Base-by-base conservation (phyloP, 2,888 invertebrate genomes). In the Phortica magna region DNA sequence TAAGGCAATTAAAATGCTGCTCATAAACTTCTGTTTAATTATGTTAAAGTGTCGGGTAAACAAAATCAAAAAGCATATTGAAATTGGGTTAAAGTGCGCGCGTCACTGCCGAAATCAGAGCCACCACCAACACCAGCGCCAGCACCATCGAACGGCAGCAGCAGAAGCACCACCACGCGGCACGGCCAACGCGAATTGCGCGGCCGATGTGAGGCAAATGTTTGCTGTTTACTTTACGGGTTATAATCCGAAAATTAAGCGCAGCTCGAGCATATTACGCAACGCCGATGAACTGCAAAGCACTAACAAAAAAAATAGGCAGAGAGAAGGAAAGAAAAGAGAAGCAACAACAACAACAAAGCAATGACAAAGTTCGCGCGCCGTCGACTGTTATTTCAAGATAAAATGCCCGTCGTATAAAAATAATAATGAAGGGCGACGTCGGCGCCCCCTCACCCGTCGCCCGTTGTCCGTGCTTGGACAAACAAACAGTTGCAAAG, bases 31-130 rank as follows among this genome's bases (percentile, higher is more conserved):
- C 79, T 85, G 84, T 89, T 89, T 90, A 88, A 89, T 90, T 89
- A 84, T 89, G 88, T 89, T 90, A 89, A 90, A 90, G 89, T 89
- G 90, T 83, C 88, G 83, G 79, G 83, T 88, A 91, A 91, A 91
- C 90, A 91, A 91, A 22, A 90, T 89, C 89, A 90, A 88, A 90
- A 87, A 88, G 88, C 88, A 87, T 85, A 89, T 88, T 88, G 88
- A 84, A 89, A 87, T 83, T 89, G 89, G 88, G 89, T 88, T 89
- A 89, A 88, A 83, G 85, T 43, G 59, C 68, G 57, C 70, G 53
- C 14, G 42, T 3, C 61, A 42, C 2, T 17, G 19, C 59, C 39
- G n/a, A 41, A n/a, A 43, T 48, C 55, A 53, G 53, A 19, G 19
- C 9, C 65, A 14, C 65, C 65, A 65, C 9, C 22, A 61, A 22